These are phyloP conservation scores for Coregonus clupeaformis DNA, from an alignment of 2,113 vertebrate species.

Conservation along the genomic window DNA sequence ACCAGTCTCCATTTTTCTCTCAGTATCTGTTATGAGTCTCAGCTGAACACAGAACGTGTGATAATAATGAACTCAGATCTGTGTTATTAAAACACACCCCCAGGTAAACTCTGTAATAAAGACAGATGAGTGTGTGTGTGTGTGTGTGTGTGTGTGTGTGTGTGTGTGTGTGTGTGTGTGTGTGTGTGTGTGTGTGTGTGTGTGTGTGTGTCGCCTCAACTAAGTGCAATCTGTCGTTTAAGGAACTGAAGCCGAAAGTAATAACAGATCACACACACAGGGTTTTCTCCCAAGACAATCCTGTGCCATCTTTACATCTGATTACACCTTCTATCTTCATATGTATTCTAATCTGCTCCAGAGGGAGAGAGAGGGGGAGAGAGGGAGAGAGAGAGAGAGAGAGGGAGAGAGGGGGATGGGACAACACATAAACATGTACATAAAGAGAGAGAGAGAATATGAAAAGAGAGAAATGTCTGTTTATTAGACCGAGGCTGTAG, in stretches of 20 bases:
- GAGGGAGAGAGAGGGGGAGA: slow-evolving; percentile 29
- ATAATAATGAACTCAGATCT: slow-evolving; percentile 70
- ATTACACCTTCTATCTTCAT: slow-evolving; percentile 74
- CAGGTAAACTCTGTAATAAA: slow-evolving; percentile 70
- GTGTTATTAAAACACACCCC: slow-evolving; percentile 70
- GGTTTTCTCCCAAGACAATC: slow-evolving; percentile 57
- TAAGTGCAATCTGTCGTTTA: slow-evolving; percentile 31
- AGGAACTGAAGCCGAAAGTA: slow-evolving; percentile 18
- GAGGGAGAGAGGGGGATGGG: slow-evolving; percentile 31
- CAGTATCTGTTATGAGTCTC: slow-evolving; percentile 41
- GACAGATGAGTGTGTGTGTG: slow-evolving; percentile 58
- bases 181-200: not conserved
- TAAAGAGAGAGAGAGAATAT: slow-evolving; percentile 21
- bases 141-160: not conserved
- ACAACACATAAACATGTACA: slow-evolving; percentile 42
- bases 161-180: not conserved
- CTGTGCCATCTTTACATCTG: slow-evolving; percentile 71
- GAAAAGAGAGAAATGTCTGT: too few relatives aligned
- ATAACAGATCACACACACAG: slow-evolving; percentile 11
- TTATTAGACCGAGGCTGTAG: slow-evolving; percentile 71
- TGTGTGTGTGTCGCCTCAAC: slow-evolving; percentile 27
- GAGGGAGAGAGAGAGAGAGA: slow-evolving; percentile 10
- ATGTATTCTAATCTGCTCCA: slow-evolving; percentile 72
- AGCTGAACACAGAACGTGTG: slow-evolving; percentile 61
- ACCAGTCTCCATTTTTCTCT: not conserved